Percentiles rank a stretch among this genome's conserved stretches.
Evolutionary conservation across 2,797 vertebrate genomes (phyloP).

Genomic region (Gastrophryne carolinensis): DNA sequence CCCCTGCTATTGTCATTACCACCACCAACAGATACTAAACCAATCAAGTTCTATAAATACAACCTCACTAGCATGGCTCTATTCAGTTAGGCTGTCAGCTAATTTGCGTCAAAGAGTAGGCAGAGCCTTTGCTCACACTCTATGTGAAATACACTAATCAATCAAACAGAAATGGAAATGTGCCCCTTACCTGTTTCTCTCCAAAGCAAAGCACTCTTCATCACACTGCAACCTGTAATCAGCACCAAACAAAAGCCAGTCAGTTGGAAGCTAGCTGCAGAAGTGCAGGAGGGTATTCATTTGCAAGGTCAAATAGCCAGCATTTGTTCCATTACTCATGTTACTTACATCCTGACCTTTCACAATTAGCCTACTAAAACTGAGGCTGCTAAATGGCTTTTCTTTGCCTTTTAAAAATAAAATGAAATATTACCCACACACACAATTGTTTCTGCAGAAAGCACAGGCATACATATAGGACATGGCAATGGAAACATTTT

Average conservation of each 20-base stretch:
- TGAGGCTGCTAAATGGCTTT: background rate
- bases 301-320: slow-evolving; percentile 13
- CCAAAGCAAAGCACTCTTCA: slow-evolving; percentile 87
- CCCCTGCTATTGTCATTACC: too few relatives aligned
- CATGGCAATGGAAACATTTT: background rate
- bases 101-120: background rate
- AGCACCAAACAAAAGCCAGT: slow-evolving; percentile 54
- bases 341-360: slow-evolving; percentile 27
- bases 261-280: background rate
- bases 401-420: background rate
- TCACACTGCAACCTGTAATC: slow-evolving; percentile 86
- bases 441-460: slow-evolving; percentile 18
- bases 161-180: background rate
- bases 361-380: slow-evolving; percentile 13
- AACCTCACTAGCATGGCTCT: background rate
- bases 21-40: too few relatives aligned
- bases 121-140: background rate
- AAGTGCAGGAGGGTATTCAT: background rate
- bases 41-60: background rate
- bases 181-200: slow-evolving; percentile 88
- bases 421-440: slow-evolving; percentile 9
- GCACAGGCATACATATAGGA: background rate
- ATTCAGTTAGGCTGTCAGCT: background rate
- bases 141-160: background rate
- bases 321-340: background rate